Base-by-base conservation (phyloP, 2,113 vertebrate species). In the Zosterops japonicus region DNA sequence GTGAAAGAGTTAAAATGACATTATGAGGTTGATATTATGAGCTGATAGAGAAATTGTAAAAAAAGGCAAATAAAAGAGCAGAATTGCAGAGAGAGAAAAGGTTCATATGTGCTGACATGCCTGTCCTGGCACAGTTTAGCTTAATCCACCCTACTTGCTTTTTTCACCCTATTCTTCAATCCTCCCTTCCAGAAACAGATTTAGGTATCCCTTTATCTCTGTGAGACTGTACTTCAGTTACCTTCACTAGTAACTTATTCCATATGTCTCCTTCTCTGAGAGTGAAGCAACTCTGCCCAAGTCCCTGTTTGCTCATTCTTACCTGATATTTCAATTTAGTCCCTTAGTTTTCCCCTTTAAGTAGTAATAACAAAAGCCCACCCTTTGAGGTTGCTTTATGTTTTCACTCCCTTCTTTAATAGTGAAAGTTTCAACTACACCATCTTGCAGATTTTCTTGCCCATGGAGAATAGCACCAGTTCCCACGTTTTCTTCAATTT, bases 141-240 rank as follows among this genome's bases (percentile, higher is more conserved):
- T 68, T 92, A 94, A 94, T 93, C 91, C 53, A 61, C 36, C 8
- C 49, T 22, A 57, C 65, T 94, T 87, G 74, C 33, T 87, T 96
- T 95, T 95, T 96, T 93, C 89, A 95, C 87, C 72, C 82, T 95
- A 80, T 96, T 69, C 57, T 94, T 97, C 95, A 96, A 36, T 72
- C 50, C 53, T 94, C 70, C 78, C 42, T 94, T 94, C 57, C 28
- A 87, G 84, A 85, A 95, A 91, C 31, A 72, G 87, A 91, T 89
- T 87, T 93, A 94, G 89, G 61, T 95, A 85, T 91, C 39, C 56
- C 87, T 91, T 95, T 93, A 94, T 91, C 89, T 95, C 60, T 85
- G 50, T 87, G 47, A 93, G 75, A 50, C 50, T 85, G 41, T 83
- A 79, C 50, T 94, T 93, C 77, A 79, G 74, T 91, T 95, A 95